phyloP scores from a whole-genome alignment of 2,113 vertebrate species.

The Calonectris borealis region DNA sequence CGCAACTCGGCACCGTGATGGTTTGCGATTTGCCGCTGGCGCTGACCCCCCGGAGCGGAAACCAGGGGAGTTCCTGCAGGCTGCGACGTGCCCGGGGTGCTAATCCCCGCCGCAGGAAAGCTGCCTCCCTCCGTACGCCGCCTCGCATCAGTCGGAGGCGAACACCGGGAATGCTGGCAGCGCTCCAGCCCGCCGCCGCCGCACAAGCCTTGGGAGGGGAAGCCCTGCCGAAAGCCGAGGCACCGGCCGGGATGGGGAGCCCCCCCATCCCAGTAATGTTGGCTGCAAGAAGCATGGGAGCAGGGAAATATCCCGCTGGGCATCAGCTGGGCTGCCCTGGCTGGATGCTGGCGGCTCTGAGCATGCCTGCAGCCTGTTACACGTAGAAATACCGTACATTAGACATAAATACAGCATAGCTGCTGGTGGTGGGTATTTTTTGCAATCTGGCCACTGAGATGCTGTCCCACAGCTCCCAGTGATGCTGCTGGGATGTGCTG shows the following conservation, averaged over 20 bases:
- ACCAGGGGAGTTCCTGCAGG: conserved; percentile 20
- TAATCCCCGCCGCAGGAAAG: conserved; percentile 36
- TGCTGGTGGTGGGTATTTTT: neutral
- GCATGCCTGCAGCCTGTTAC: neutral
- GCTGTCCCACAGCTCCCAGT: neutral
- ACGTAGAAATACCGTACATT: accelerated
- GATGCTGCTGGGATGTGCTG: neutral
- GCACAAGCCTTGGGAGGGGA: neutral
- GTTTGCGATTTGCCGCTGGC: neutral
- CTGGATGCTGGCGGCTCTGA: neutral
- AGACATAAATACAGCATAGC: neutral
- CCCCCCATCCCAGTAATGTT: neutral
- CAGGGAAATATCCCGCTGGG: accelerated
- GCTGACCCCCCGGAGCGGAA: neutral
- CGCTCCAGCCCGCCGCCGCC: neutral
- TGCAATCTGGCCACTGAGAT: neutral
- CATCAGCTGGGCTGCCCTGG: neutral
- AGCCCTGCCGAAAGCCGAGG: neutral
- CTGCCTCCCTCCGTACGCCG: neutral
- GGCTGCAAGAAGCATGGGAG: neutral
- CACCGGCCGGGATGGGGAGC: neutral
- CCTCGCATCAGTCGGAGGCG: neutral
- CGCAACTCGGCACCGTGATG: accelerated
- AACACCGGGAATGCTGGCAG: neutral
- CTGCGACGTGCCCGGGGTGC: conserved; percentile 43